Evolutionary conservation across 2,888 invertebrate genomes (phyloP).

Genomic region (Pinctada fucata): DNA sequence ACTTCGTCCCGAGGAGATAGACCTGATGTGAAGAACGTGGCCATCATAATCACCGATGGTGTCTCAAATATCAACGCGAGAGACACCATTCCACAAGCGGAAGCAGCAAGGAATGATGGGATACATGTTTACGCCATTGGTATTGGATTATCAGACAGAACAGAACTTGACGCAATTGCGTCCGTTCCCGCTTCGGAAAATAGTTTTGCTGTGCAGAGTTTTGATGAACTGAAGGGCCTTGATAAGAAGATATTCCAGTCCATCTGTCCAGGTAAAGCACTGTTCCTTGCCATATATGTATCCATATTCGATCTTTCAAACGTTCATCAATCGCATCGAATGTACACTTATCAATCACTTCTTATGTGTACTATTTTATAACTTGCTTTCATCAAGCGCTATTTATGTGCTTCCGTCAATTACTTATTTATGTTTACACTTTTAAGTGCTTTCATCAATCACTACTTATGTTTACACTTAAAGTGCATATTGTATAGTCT

Average conservation of each 20-base stretch:
- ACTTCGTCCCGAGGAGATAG: conserved; percentile 66
- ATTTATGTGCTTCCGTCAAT: no score
- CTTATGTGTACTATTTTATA: conserved; percentile 9
- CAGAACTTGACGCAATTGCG: conserved; percentile 68
- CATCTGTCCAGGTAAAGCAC: conserved; percentile 52
- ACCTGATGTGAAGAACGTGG: conserved; percentile 64
- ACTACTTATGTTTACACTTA: no score
- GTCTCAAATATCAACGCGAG: conserved; percentile 70
- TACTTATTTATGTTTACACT: no score
- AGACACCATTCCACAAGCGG: conserved; percentile 63
- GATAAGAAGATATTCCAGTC: conserved; percentile 52
- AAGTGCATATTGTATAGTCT: no score
- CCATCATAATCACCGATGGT: conserved; percentile 71
- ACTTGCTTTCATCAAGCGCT: conserved; percentile 4
- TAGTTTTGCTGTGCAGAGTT: conserved; percentile 61
- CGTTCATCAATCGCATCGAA: no score
- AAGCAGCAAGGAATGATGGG: conserved; percentile 56
- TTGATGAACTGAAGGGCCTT: conserved; percentile 58
- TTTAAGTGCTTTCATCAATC: no score
- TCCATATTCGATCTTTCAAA: conserved; percentile 3
- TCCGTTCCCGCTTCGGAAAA: conserved; percentile 59
- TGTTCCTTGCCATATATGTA: not conserved
- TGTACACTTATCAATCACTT: not conserved
- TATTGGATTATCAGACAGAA: conserved; percentile 64
- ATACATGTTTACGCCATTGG: conserved; percentile 68